Evolutionary conservation across 2,113 vertebrate species (phyloP).

Genomic region (Phyllostomus discolor): DNA sequence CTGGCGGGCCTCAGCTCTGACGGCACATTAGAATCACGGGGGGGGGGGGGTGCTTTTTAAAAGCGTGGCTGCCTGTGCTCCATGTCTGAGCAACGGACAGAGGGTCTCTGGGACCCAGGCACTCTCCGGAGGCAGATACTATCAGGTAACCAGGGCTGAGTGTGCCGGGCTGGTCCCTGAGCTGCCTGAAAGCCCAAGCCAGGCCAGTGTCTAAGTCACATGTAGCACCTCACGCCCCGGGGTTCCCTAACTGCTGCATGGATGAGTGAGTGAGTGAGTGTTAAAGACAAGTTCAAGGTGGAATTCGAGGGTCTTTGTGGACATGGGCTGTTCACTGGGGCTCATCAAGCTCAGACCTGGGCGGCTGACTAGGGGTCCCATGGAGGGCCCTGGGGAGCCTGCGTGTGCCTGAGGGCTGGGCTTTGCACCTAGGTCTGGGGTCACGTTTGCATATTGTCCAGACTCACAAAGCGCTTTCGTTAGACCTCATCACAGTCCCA

Average conservation of each 20-base stretch:
- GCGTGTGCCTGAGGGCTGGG: background rate
- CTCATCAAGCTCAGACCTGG: background rate
- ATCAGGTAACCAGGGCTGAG: background rate
- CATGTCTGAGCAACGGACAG: background rate
- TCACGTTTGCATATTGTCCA: background rate
- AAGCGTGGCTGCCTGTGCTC: background rate
- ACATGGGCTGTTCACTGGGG: background rate
- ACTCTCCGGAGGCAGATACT: background rate
- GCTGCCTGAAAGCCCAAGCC: background rate
- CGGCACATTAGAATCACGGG: background rate
- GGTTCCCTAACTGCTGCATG: background rate
- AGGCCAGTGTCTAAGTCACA: background rate
- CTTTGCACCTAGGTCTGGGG: background rate
- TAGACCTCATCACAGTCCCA: background rate
- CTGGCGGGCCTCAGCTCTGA: background rate
- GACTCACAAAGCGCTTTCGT: background rate
- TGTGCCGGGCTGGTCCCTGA: background rate
- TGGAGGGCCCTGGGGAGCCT: background rate
- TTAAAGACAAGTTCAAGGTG: background rate
- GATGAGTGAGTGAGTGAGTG: background rate
- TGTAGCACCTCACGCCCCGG: rapidly evolving
- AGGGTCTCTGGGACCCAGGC: background rate
- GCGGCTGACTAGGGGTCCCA: background rate
- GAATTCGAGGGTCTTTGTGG: background rate
- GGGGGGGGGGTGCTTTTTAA: background rate